Conservation (phyloP, 2,797 vertebrate species). For the Morelia viridis region DNA sequence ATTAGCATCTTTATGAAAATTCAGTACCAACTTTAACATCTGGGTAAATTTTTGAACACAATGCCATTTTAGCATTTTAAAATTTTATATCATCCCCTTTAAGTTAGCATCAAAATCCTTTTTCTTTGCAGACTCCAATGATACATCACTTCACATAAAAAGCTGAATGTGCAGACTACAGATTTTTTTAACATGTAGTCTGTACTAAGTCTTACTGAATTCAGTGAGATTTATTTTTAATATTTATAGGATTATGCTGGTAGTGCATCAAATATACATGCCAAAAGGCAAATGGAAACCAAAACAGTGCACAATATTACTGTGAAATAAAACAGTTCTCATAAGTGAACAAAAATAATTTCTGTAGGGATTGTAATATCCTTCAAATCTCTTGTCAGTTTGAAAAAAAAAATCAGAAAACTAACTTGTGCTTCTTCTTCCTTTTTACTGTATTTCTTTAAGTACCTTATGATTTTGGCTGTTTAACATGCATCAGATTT, state of each 20-base stretch:
- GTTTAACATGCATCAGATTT: not conserved
- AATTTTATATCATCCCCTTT: not conserved
- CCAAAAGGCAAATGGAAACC: not conserved
- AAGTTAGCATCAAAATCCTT: not conserved
- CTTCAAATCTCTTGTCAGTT: not conserved
- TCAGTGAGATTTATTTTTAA: not conserved
- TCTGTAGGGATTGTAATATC: not conserved
- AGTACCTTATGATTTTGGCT: not conserved
- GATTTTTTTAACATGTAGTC: not conserved
- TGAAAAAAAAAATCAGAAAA: not conserved
- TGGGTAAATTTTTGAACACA: not conserved
- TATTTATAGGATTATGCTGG: not conserved
- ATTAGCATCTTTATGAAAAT: not conserved
- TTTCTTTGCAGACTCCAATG: not conserved
- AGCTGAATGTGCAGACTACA: not conserved
- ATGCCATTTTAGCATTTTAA: not conserved
- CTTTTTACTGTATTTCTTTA: not conserved
- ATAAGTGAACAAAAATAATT: not conserved
- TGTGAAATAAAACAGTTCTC: not conserved
- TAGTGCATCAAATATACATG: not conserved
- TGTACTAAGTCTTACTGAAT: not conserved
- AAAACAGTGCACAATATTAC: not conserved
- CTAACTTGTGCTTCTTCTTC: not conserved
- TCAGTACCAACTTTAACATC: not conserved
- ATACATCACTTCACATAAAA: not conserved